Percentiles rank a stretch among this genome's conserved stretches.
phyloP scores from a whole-genome alignment of 2,113 vertebrate species.

The Sturnus vulgaris region DNA sequence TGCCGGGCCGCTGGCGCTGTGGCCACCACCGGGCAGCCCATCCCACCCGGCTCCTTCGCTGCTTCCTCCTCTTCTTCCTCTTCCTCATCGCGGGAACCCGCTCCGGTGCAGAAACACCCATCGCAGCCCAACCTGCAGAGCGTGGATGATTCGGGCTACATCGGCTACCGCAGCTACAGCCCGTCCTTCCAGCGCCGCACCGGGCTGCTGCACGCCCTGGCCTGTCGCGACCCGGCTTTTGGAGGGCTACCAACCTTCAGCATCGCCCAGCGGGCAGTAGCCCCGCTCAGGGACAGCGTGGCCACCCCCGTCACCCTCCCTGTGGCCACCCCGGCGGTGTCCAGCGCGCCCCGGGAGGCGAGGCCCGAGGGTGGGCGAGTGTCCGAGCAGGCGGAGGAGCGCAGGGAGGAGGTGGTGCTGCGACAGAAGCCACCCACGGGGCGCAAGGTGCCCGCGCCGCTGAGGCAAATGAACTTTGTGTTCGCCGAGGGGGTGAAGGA shows the following conservation, averaged over 20 bases:
- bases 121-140: slow-evolving; percentile 75
- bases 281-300: not conserved
- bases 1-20: not conserved
- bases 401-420: slow-evolving; percentile 83
- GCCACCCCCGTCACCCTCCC: not conserved
- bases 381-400: slow-evolving; percentile 51
- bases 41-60: not conserved
- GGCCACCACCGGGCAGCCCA: not conserved
- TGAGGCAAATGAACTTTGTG: slow-evolving; percentile 83
- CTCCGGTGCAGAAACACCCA: slow-evolving; percentile 67
- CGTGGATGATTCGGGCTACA: slow-evolving; percentile 79
- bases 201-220: slow-evolving; percentile 88
- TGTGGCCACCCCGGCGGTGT: accelerated
- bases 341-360: not conserved
- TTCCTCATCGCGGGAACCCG: slow-evolving; percentile 21
- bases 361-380: slow-evolving; percentile 40
- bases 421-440: slow-evolving; percentile 91
- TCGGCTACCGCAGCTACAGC: slow-evolving; percentile 94
- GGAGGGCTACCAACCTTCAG: slow-evolving; percentile 83
- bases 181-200: slow-evolving; percentile 94
- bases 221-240: slow-evolving; percentile 88
- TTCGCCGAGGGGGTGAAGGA: slow-evolving; percentile 80
- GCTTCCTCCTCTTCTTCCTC: slow-evolving; percentile 53
- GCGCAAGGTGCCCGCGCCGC: slow-evolving; percentile 74
- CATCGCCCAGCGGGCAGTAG: slow-evolving; percentile 32